Base-by-base conservation (phyloP, 1,140 invertebrate genomes). In the Trichonephila inaurata region DNA sequence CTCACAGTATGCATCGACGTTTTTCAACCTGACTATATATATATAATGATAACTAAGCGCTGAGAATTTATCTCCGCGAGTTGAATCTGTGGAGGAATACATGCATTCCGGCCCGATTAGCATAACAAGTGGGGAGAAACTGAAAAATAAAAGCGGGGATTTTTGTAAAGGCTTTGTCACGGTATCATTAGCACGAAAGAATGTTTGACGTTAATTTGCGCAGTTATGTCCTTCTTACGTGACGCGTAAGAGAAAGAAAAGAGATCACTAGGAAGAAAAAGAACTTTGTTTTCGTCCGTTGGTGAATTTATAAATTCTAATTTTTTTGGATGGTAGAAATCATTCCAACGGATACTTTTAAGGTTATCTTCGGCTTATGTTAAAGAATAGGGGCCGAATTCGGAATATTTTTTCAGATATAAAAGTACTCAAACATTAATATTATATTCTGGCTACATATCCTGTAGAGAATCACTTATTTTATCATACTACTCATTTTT, bases 121-220 rank as follows among this genome's bases (percentile, higher is more conserved):
- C 82, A 83, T 83, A 83, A 83, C 82, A 83, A 83, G 51, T 60
- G 51, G 82, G 51, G 51, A n/a, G 33, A 77, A 18, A n/a, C 19
- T 5, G 21, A 83, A 83, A 58, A 83, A 24, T 44, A 82, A 28
- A 83, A 83, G n/a, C 81, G 21, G 51, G 33, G 44, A 44, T 88
- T 85, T 58, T 85, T 88, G 82, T 40, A 58, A 82, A 40, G 24
- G 86, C 28, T 88, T 88, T 88, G 86, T 88, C 86, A 88, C 86
- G 86, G 86, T 88, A 64, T 88, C 61, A 88, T 88, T 88, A 88
- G 19, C 28, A 33, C 61, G 60, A 85, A 88, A 88, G 40, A 61
- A 88, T 66, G 62, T 64, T 88, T 88, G 86, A 88, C 60, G 86
- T 28, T 28, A 77, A 77, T 77, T 77, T 77, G 72, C 33, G 28